These are phyloP conservation scores for Hylia prasina DNA, from an alignment of 2,113 vertebrate species.

Conservation along the genomic window DNA sequence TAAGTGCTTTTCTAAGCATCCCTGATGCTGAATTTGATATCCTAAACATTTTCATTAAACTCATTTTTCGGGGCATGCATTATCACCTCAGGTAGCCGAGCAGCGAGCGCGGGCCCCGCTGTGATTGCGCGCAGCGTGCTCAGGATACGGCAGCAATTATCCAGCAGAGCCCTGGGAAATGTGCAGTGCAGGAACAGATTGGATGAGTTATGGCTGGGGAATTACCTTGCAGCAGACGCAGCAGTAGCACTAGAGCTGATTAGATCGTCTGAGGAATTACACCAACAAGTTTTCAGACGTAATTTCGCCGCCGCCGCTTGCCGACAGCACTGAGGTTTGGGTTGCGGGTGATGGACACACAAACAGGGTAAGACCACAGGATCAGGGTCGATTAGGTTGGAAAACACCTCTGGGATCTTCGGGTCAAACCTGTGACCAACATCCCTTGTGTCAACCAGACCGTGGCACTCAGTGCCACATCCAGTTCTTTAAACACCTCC, in stretches of 20 bases:
- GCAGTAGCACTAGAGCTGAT: neutral
- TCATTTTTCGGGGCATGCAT: neutral
- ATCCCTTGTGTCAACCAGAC: accelerated
- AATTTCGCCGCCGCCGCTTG: accelerated
- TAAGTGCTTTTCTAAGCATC: constrained; percentile 2
- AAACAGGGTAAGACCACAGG: neutral
- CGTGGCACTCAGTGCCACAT: neutral
- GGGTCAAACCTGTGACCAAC: neutral
- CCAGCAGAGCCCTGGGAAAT: neutral
- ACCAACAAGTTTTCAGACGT: neutral
- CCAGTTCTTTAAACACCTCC: neutral
- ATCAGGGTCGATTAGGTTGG: accelerated
- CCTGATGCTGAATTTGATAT: neutral
- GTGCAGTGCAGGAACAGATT: neutral
- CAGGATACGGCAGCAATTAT: neutral
- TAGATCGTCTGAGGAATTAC: neutral
- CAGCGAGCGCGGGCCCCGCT: neutral
- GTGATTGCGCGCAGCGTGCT: neutral
- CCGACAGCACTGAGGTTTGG: accelerated
- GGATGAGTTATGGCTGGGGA: neutral
- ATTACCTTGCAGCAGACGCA: neutral
- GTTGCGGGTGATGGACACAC: neutral
- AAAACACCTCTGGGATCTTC: neutral
- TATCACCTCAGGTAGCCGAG: constrained; percentile 35
- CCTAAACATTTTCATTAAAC: constrained; percentile 52